Conservation (phyloP, 2,797 vertebrate genomes). For the Masticophis lateralis region DNA sequence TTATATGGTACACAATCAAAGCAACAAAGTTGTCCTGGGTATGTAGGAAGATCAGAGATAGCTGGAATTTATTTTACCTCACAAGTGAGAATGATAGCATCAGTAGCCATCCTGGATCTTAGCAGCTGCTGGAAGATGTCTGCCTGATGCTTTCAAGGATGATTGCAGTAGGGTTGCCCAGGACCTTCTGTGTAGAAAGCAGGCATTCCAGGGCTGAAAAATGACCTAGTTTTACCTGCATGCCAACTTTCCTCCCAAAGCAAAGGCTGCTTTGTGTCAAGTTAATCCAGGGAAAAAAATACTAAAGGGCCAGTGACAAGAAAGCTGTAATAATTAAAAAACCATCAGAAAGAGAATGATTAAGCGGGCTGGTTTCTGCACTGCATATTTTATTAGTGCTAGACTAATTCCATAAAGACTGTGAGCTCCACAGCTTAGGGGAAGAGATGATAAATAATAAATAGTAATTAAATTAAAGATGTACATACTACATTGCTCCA, state of each 20-base stretch:
- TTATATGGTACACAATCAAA: not conserved
- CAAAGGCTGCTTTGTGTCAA: constrained; percentile 25
- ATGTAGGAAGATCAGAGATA: not conserved
- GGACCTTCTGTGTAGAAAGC: not conserved
- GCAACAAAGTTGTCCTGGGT: not conserved
- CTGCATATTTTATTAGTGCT: constrained; percentile 21
- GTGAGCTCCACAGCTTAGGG: constrained; percentile 6
- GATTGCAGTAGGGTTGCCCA: not conserved
- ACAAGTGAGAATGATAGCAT: not conserved
- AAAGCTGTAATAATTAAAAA: constrained; percentile 36
- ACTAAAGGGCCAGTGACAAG: constrained; percentile 24
- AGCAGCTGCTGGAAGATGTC: not conserved
- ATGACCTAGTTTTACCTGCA: constrained; percentile 34
- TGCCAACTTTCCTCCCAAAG: constrained; percentile 16
- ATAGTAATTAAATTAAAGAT: constrained; percentile 58
- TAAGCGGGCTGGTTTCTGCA: constrained; percentile 23
- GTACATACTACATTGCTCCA: constrained; percentile 1
- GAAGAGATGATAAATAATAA: constrained; percentile 55
- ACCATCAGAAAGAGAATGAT: constrained; percentile 26
- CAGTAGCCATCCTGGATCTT: not conserved
- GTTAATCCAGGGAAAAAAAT: constrained; percentile 38
- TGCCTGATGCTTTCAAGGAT: not conserved
- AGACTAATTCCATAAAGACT: constrained; percentile 38
- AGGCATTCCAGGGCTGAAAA: not conserved
- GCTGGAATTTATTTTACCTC: not conserved